Evolutionary conservation across 2,797 vertebrate genomes (phyloP).

Genomic region (Muscicapa striata): DNA sequence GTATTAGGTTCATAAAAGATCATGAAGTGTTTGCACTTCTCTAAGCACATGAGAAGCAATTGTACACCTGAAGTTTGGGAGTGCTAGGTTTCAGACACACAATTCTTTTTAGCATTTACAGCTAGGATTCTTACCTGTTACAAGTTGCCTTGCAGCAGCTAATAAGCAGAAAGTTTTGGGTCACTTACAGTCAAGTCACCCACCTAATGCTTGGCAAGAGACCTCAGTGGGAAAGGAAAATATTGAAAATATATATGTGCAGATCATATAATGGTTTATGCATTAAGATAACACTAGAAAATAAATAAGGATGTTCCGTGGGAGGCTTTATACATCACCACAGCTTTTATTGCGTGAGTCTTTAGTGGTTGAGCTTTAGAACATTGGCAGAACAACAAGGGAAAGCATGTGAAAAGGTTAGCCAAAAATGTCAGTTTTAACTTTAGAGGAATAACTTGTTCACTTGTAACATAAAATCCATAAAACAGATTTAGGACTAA

Average conservation of each 20-base stretch:
- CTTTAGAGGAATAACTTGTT: neutral
- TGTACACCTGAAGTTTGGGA: neutral
- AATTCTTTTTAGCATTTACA: neutral
- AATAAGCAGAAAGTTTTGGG: neutral
- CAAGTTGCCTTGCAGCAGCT: neutral
- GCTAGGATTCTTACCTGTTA: neutral
- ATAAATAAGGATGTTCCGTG: neutral
- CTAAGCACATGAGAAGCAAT: neutral
- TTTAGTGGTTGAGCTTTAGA: neutral
- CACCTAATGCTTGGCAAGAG: neutral
- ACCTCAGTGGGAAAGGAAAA: neutral
- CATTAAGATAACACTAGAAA: neutral
- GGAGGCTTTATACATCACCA: accelerated
- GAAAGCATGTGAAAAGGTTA: neutral
- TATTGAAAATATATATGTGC: neutral
- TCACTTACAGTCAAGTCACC: neutral
- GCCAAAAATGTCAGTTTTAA: neutral
- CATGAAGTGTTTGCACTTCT: neutral
- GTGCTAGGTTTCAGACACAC: neutral
- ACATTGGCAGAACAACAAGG: neutral
- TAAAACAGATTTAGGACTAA: neutral
- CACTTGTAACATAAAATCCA: neutral
- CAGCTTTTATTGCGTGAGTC: neutral
- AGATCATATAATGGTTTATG: neutral
- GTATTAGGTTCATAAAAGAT: neutral